Evolutionary conservation across 2,888 invertebrate species (phyloP), one percentile per base, ranked within the genome.

Genomic region (Cosmia trapezina): DNA sequence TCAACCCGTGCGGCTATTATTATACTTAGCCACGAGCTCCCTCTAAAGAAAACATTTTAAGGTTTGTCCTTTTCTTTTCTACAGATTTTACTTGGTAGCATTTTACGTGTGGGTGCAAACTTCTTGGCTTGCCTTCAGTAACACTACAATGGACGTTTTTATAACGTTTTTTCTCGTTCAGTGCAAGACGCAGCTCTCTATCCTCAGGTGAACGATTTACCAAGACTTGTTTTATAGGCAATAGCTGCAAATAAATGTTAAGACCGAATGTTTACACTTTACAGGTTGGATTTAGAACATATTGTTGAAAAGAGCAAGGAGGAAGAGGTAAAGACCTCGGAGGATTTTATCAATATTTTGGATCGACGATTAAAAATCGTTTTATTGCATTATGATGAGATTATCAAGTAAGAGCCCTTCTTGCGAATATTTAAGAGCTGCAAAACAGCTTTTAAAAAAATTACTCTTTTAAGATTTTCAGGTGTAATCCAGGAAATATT

Each of bases 81-180:
- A 33, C 79, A 82, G 83, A 54, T 92, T 92, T 81, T 93, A 91
- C 76, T 61, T 88, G 4, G 85, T 83, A 6, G 69, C 88, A 7
- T 9, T 90, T 9, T 94, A 94, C 70, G 84, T 88, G 33, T 93
- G 88, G 90, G 73, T 91, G n/a, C 91, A 92, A 78, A 93, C 91
- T 4, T 88, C 92, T 0, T 91, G 89, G 90, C 84, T 91, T 5
- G 93, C 91, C n/a, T 80, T 89, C 47, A 88, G 87, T 70, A 93
- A 93, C 66, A 90, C 93, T 17, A 89, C 91, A 7, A 89, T 91
- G 81, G 93, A 94, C 69, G 86, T 87, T 53, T 90, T 92, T 75
- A 89, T 93, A 51, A 82, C 90, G 2, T 91, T 86, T 80, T 84
- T 92, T 19, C 84, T 91, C 41, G 91, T 89, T 28, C 93, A 93